Conservation (phyloP, 2,888 invertebrate species). For the Drosophila atroscutellata region DNA sequence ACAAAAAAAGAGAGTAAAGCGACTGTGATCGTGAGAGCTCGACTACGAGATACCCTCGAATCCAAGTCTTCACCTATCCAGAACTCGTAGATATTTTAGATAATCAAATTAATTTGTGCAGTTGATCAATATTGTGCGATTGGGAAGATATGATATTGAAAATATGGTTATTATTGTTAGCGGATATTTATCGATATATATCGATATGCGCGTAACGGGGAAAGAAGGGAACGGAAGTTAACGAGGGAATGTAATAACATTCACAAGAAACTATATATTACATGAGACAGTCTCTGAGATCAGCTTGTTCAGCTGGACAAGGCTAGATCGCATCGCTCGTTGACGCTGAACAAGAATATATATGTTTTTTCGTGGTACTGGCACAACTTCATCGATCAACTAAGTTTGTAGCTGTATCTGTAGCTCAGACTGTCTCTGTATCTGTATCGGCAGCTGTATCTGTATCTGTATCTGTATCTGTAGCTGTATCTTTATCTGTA, state of each 20-base stretch:
- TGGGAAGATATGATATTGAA: background rate
- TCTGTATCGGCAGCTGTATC: rapidly evolving
- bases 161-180: background rate
- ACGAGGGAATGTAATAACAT: background rate
- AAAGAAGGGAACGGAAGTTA: background rate
- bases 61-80: background rate
- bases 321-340: background rate
- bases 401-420: background rate
- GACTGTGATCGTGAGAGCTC: background rate
- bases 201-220: background rate
- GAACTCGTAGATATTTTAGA: background rate
- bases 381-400: background rate
- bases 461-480: background rate
- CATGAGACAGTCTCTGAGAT: background rate
- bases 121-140: background rate
- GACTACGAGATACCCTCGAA: background rate
- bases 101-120: background rate
- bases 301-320: background rate
- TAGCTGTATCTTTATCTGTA: too few relatives aligned
- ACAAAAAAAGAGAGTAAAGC: background rate
- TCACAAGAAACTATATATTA: background rate
- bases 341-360: background rate
- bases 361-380: background rate
- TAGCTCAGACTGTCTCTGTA: background rate
- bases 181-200: background rate